A percentile compares a stretch with the other conserved stretches of the same genome.
These are phyloP conservation scores for Serilophus lunatus DNA, from an alignment of 2,113 vertebrate species.

Conservation along the genomic window DNA sequence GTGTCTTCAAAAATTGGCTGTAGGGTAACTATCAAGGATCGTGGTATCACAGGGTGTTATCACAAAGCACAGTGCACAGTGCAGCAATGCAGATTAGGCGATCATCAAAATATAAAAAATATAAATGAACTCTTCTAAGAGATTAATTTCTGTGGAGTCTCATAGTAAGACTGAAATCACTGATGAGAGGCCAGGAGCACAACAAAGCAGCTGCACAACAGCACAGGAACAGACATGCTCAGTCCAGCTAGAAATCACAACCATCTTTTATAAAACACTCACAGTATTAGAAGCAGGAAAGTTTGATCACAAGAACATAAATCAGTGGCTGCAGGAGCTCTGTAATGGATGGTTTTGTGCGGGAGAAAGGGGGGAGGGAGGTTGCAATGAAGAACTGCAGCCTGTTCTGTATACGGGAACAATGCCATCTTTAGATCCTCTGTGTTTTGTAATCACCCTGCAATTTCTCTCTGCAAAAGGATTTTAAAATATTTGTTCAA, in stretches of 20 bases:
- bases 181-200: background rate
- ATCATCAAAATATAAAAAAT: constrained; percentile 39
- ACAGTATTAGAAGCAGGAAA: background rate
- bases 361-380: background rate
- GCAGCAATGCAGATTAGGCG: background rate
- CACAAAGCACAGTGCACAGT: background rate
- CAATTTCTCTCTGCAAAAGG: background rate
- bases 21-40: background rate
- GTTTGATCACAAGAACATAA: constrained; percentile 22
- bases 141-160: constrained; percentile 17
- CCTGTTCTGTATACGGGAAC: background rate
- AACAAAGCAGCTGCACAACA: constrained; percentile 1
- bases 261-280: constrained; percentile 5
- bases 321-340: constrained; percentile 8
- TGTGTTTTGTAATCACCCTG: background rate
- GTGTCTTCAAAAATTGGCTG: background rate
- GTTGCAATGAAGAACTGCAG: background rate
- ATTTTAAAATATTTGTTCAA: background rate
- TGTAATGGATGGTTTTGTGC: background rate
- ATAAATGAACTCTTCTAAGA: background rate
- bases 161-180: background rate
- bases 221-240: background rate
- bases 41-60: background rate
- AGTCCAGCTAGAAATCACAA: background rate
- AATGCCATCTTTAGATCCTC: background rate